These are phyloP conservation scores for Aporophyla nigra DNA, from an alignment of 2,888 invertebrate genomes.

Conservation along the genomic window DNA sequence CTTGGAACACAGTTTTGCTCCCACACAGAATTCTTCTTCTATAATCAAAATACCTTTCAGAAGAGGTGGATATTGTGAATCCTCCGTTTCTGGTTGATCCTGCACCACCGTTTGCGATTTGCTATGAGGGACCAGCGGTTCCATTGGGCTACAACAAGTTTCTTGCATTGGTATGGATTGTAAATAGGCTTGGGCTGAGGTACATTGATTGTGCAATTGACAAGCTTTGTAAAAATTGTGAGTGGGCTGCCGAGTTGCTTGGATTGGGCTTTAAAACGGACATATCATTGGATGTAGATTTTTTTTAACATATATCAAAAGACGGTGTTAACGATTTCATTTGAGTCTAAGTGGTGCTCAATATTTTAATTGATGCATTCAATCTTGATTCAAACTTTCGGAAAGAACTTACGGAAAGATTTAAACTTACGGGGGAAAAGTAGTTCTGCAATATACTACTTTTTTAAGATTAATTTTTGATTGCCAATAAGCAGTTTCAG, in stretches of 20 bases:
- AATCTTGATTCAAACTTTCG: neutral
- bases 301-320: neutral
- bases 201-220: constrained; percentile 55
- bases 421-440: neutral
- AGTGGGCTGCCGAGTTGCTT: constrained; percentile 50
- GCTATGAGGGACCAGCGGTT: constrained; percentile 87
- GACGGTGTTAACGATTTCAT: neutral
- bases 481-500: neutral
- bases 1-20: constrained; percentile 1
- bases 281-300: neutral
- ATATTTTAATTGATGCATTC: neutral
- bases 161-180: constrained; percentile 31
- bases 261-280: neutral
- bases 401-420: no score
- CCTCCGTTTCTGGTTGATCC: constrained; percentile 82
- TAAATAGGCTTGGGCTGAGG: neutral
- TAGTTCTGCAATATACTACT: neutral
- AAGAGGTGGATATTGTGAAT: constrained; percentile 89
- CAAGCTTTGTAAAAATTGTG: constrained; percentile 51
- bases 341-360: neutral
- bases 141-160: constrained; percentile 84
- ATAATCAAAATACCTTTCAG: constrained; percentile 83
- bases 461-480: neutral
- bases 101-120: constrained; percentile 86
- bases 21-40: neutral